Base-by-base conservation (phyloP, 2,888 invertebrate genomes). In the Ornithoptera alexandrae region DNA sequence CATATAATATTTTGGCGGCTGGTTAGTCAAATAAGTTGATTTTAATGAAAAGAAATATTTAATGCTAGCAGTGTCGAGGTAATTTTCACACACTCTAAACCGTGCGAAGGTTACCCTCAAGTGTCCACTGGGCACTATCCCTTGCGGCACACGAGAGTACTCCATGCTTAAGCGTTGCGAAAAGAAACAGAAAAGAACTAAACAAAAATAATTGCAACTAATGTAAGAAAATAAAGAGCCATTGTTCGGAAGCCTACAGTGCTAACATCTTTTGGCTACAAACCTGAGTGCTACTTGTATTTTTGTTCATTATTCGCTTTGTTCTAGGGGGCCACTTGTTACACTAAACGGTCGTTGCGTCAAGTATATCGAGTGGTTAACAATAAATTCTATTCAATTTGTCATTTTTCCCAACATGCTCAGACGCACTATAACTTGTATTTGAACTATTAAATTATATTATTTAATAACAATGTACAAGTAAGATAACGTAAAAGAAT, bases 201-300 rank as follows among this genome's bases (percentile, higher is more conserved):
- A 81, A 80, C 78, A 81, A 81, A 80, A 88, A 87, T 85, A 83
- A 80, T 81, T 78, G 90, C 80, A 84, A 90, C 89, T 90, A 90
- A 87, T 86, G 89, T 89, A 89, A 88, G 88, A 87, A 87, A 88
- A 85, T 87, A 88, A 87, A 80, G 78, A 78, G 74, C 77, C 74
- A 83, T 90, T 90, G 88, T 90, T 79, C 75, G 65, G 72, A 69
- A 71, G 77, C 74, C 75, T 72, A 73, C 71, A 78, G 77, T 72
- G 77, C 85, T 81, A 84, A 89, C 91, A 91, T 92, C 91, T 92
- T 92, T 87, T 79, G 68, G 78, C 72, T 77, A 89, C 83, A 89
- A 88, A 84, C 81, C 81, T 69, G 81, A 90, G 89, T 79, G 81
- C 80, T 78, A 78, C 86, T 88, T 75, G 75, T 77, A 74, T 79